phyloP scores from a whole-genome alignment of 2,888 invertebrate genomes.

The Polydrusus pterygomalis region DNA sequence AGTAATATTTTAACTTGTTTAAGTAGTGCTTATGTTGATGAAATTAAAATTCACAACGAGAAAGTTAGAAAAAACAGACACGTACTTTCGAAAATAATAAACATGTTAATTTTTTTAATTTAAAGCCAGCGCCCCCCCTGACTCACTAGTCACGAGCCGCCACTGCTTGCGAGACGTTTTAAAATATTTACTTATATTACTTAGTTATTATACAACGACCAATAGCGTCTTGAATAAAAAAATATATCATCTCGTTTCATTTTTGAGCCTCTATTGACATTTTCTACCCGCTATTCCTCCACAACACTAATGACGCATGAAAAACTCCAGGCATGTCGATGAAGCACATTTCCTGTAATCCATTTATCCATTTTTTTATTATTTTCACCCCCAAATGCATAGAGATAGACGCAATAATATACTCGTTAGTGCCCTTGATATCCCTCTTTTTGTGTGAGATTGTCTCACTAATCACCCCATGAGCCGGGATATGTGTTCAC shows the following conservation, averaged over 20 bases:
- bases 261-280: not conserved
- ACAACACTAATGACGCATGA: slow-evolving; percentile 39
- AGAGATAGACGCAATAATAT: slow-evolving; percentile 52
- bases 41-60: too few relatives aligned
- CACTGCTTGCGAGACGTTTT: too few relatives aligned
- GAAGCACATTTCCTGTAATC: slow-evolving; percentile 41
- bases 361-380: slow-evolving; percentile 47
- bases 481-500: slow-evolving; percentile 12
- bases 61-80: too few relatives aligned
- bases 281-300: not conserved
- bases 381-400: slow-evolving; percentile 45
- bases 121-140: too few relatives aligned
- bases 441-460: slow-evolving; percentile 48
- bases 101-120: too few relatives aligned
- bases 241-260: not conserved
- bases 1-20: too few relatives aligned
- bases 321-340: slow-evolving; percentile 23
- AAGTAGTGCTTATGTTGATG: too few relatives aligned
- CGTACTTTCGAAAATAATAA: too few relatives aligned
- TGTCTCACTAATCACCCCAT: slow-evolving; percentile 49
- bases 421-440: slow-evolving; percentile 47
- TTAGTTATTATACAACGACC: too few relatives aligned
- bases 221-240: too few relatives aligned
- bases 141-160: too few relatives aligned
- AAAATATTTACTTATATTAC: too few relatives aligned